phyloP scores from a whole-genome alignment of 2,797 vertebrate species.

The Malurus leucopterus region DNA sequence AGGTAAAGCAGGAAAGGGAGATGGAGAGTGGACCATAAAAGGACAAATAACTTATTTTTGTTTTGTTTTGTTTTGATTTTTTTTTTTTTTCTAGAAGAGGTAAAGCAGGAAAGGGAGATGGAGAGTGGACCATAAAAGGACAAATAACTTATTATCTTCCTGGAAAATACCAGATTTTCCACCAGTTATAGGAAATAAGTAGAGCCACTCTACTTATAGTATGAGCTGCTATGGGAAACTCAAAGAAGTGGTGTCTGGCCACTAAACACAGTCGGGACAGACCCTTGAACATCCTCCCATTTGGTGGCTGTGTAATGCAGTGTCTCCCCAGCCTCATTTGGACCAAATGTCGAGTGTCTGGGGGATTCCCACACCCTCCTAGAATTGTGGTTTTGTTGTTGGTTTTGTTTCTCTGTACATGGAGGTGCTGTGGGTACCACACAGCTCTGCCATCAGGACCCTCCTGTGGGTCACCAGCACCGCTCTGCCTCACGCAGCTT shows the following conservation, averaged over 20 bases:
- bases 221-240: neutral
- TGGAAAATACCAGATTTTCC: neutral
- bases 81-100: neutral
- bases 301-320: neutral
- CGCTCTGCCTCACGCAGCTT: neutral
- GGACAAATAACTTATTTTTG: too few species aligned
- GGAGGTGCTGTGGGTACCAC: neutral
- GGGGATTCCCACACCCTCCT: rapidly evolving
- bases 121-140: neutral
- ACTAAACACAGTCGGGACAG: rapidly evolving
- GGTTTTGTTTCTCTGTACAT: neutral
- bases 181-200: neutral
- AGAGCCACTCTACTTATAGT: too few species aligned
- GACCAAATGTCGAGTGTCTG: neutral
- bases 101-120: neutral
- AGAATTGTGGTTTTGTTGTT: neutral
- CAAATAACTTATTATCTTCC: neutral
- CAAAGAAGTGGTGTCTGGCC: neutral
- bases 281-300: neutral
- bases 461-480: neutral
- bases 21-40: too few species aligned
- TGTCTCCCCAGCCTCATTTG: neutral
- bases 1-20: too few species aligned
- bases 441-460: neutral
- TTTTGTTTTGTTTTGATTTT: too few species aligned